A percentile compares a stretch with the other conserved stretches of the same genome.
phyloP scores from a whole-genome alignment of 2,797 vertebrate genomes.

The Pyrocephalus nanus region DNA sequence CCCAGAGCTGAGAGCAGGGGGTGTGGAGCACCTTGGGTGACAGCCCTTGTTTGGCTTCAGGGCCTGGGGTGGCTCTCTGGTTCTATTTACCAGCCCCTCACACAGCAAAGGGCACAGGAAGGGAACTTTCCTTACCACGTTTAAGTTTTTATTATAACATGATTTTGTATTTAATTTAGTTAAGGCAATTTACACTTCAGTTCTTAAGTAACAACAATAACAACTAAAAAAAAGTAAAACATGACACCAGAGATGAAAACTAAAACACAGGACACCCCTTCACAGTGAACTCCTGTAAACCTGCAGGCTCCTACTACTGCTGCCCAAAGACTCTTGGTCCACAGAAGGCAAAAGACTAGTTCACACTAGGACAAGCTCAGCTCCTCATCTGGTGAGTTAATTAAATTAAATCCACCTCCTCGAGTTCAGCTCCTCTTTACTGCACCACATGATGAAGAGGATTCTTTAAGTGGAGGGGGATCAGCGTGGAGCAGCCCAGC shows the following conservation, averaged over 20 bases:
- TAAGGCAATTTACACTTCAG: constrained; percentile 74
- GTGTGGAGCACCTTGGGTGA: neutral
- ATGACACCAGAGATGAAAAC: constrained; percentile 54
- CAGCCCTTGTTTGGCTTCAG: neutral
- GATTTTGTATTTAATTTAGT: constrained; percentile 74
- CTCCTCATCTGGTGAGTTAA: neutral
- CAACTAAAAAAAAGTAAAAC: constrained; percentile 49
- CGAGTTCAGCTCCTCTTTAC: constrained; percentile 28
- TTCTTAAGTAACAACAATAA: constrained; percentile 54
- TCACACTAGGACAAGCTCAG: neutral
- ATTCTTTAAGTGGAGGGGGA: neutral
- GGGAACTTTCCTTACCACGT: neutral
- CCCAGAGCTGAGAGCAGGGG: neutral
- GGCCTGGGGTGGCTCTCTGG: neutral
- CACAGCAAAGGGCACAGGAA: neutral
- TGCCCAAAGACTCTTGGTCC: neutral
- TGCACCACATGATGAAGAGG: neutral
- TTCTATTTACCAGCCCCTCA: neutral
- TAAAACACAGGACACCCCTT: constrained; percentile 65
- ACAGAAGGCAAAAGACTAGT: neutral
- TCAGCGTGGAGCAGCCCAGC: neutral
- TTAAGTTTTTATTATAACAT: constrained; percentile 47
- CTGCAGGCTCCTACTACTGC: constrained; percentile 9
- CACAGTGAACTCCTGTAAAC: constrained; percentile 66
- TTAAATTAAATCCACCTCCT: constrained; percentile 2